Percentiles rank a stretch among this genome's conserved stretches.
phyloP scores from a whole-genome alignment of 2,113 vertebrate species.

The Dicrurus megarhynchus region DNA sequence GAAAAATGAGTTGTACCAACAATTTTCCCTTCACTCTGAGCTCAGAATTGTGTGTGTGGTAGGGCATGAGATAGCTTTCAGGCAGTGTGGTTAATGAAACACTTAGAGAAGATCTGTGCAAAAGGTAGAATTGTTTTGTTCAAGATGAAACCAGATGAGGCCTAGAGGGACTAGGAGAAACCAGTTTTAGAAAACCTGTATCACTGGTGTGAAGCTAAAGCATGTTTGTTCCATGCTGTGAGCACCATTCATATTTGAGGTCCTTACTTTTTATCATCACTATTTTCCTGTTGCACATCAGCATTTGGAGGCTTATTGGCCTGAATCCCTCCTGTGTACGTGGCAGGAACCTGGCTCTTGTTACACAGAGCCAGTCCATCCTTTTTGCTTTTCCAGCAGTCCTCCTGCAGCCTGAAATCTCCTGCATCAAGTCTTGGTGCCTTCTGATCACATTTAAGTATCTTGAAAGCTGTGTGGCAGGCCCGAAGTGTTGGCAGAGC shows the following conservation, averaged over 20 bases:
- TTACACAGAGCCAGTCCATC: neutral
- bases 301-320: neutral
- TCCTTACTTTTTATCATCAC: rapidly evolving
- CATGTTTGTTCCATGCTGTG: neutral
- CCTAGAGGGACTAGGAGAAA: neutral
- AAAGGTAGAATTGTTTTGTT: neutral
- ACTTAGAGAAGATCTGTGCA: neutral
- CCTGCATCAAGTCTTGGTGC: neutral
- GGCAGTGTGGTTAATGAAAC: neutral
- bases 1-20: neutral
- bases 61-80: neutral
- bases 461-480: neutral
- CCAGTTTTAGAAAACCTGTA: rapidly evolving
- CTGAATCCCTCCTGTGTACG: rapidly evolving
- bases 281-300: neutral
- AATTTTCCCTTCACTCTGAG: neutral
- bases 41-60: neutral
- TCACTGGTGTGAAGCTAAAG: neutral
- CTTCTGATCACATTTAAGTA: neutral
- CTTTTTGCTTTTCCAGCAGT: neutral
- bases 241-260: neutral
- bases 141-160: neutral
- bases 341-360: neutral
- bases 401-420: neutral
- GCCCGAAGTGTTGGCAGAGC: neutral